These are phyloP conservation scores for Ceraclea dissimilis DNA, from an alignment of 2,888 invertebrate genomes.

Conservation along the genomic window DNA sequence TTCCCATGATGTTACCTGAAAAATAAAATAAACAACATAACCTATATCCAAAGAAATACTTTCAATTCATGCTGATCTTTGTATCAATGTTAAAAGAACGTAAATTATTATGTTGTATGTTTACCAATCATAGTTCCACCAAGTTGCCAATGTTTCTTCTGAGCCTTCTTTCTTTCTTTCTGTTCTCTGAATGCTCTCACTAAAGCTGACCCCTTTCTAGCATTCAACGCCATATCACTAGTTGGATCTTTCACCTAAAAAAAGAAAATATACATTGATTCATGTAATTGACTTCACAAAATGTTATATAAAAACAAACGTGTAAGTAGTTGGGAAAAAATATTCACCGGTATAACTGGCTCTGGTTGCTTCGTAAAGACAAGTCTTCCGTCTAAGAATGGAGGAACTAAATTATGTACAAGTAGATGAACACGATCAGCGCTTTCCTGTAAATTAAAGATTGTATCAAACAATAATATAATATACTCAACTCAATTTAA, in stretches of 20 bases:
- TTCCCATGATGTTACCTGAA: constrained; percentile 87
- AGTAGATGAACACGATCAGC: constrained; percentile 91
- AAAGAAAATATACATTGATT: not conserved
- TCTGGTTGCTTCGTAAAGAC: constrained; percentile 99
- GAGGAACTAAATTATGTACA: constrained; percentile 97
- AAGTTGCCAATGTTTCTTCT: constrained; percentile 98
- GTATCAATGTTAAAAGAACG: too few species aligned
- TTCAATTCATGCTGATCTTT: too few species aligned
- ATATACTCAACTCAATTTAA: too few species aligned
- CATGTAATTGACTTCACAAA: too few species aligned
- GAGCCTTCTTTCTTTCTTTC: constrained; percentile 92
- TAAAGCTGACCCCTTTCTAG: constrained; percentile 86
- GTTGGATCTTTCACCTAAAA: constrained; percentile 77
- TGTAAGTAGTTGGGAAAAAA: too few species aligned
- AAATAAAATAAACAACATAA: not conserved
- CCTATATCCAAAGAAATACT: too few species aligned
- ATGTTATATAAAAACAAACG: too few species aligned
- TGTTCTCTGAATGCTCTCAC: constrained; percentile 91
- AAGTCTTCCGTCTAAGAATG: constrained; percentile 96
- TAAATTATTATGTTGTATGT: too few species aligned
- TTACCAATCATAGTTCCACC: constrained; percentile 87
- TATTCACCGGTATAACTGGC: constrained; percentile 88
- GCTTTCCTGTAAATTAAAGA: constrained; percentile 53
- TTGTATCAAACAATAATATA: too few species aligned
- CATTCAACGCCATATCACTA: constrained; percentile 93